Evolutionary conservation across 1,140 invertebrate species (phyloP), one percentile per base, ranked within the genome.

Genomic region (Rhizoglyphus robini): DNA sequence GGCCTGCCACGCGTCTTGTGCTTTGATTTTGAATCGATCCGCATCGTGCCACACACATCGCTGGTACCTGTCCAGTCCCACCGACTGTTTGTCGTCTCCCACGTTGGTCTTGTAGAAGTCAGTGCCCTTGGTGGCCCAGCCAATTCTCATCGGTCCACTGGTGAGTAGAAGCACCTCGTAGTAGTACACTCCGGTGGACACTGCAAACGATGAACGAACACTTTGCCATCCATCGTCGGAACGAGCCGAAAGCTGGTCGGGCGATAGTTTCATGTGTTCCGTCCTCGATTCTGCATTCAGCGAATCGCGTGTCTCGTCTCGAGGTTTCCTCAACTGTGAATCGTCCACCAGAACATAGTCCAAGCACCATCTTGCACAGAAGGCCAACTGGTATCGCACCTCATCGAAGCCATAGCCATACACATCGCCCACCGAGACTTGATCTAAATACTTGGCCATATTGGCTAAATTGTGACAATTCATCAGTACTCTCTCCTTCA

Each of bases 61-160:
- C 34, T 91, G 81, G 76, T 90, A 95, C 0, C 92, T 90, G 78
- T 96, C 92, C 74, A 90, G 95, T 1, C 89, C 86, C 67, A 95
- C 77, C 0, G 89, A 93, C 77, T 83, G 90, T 70, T 86, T 81
- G 76, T 95, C 91, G 75, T 96, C 91, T 30, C 91, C 91, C 68
- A 95, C 94, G 20, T 90, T 90, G 78, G 87, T 93, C 2, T 90
- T 90, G 76, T 95, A 90, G 78, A 94, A 96, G 72, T 86, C 88
- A 74, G 88, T 92, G 68, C 88, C 81, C 75, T 89, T 92, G 0
- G 91, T 94, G 0, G 91, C 91, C 88, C 90, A 94, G 38, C 92
- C 92, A 69, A 95, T 94, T 79, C 95, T 91, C 92, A 96, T 95
- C 20, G 95, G 89, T 5, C 91, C 91, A 4, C 86, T 82, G 29